Percentiles rank a stretch among this genome's conserved stretches.
Evolutionary conservation across 2,797 vertebrate species (phyloP).

Genomic region (Molossus alvarezi): DNA sequence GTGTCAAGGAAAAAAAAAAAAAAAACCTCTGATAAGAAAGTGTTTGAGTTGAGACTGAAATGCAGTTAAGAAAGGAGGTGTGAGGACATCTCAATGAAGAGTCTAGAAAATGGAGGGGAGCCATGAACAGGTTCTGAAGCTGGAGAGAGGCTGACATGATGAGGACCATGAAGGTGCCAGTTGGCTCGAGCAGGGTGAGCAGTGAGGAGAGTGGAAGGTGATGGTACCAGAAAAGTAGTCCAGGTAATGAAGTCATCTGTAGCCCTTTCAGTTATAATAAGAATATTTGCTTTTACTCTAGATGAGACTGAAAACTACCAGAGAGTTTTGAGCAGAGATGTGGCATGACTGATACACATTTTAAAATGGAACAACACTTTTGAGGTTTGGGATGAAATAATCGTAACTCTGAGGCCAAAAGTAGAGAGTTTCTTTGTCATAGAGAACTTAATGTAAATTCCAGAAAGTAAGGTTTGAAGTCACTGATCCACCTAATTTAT

Average conservation of each 20-base stretch:
- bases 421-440: not conserved
- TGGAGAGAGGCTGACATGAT: not conserved
- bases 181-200: not conserved
- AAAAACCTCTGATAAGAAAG: not conserved
- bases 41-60: not conserved
- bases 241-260: not conserved
- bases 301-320: not conserved
- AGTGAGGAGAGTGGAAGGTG: not conserved
- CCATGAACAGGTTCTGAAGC: not conserved
- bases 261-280: not conserved
- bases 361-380: not conserved
- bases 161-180: not conserved
- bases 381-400: not conserved
- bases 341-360: not conserved
- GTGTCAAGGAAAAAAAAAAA: not conserved
- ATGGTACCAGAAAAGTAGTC: not conserved
- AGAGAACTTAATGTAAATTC: not conserved
- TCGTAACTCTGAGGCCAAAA: not conserved
- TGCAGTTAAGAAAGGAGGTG: not conserved
- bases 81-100: accelerated
- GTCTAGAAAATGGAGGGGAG: not conserved
- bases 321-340: not conserved
- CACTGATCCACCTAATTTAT: not conserved
- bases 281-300: not conserved
- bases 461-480: not conserved